These are phyloP conservation scores for Capreolus pygargus DNA, from an alignment of 2,113 vertebrate species.

Conservation along the genomic window DNA sequence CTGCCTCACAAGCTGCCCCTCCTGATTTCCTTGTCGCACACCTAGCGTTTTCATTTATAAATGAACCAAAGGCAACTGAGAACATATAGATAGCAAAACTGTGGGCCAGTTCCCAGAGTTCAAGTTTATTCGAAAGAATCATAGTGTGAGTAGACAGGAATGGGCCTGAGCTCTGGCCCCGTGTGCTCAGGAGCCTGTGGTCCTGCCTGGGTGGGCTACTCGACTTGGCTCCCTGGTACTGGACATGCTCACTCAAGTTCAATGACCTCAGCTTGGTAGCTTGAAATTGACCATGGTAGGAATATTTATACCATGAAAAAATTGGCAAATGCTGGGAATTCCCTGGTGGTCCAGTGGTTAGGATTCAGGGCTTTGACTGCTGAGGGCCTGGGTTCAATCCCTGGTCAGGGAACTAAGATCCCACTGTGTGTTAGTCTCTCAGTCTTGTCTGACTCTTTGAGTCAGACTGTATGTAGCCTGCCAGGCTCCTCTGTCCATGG, in stretches of 20 bases:
- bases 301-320: not conserved
- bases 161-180: not conserved
- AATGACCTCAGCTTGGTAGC: not conserved
- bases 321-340: not conserved
- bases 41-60: not conserved
- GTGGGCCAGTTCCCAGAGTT: not conserved
- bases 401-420: not conserved
- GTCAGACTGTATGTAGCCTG: not conserved
- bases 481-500: not conserved
- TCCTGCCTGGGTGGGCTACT: not conserved
- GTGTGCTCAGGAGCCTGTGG: rapidly evolving
- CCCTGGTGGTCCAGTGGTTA: not conserved
- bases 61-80: not conserved
- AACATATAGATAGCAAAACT: not conserved
- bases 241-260: not conserved
- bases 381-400: not conserved
- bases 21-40: not conserved
- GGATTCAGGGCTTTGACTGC: not conserved
- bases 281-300: not conserved
- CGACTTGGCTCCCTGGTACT: not conserved
- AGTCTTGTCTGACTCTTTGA: not conserved
- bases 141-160: too few relatives aligned
- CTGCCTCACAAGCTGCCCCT: not conserved
- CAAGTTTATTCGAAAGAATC: not conserved
- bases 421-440: not conserved